These are phyloP conservation scores for Cettia cetti DNA, from an alignment of 2,113 vertebrate species.

Conservation along the genomic window DNA sequence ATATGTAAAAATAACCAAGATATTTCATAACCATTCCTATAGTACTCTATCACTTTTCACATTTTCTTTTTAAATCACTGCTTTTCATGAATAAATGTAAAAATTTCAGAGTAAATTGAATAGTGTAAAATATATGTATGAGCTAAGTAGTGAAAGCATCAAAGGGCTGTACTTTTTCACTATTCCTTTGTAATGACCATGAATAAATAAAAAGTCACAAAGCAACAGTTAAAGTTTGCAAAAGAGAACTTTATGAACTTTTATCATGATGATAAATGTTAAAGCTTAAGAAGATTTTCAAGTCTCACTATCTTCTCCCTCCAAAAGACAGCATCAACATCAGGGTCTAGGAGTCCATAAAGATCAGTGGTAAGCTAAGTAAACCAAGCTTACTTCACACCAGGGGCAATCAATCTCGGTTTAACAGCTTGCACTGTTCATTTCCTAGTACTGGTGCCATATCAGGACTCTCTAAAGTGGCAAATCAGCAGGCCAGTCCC, in stretches of 20 bases:
- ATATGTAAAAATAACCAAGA: not conserved
- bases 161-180: not conserved
- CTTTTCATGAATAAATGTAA: not conserved
- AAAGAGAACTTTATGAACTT: not conserved
- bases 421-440: not conserved
- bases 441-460: not conserved
- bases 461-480: not conserved
- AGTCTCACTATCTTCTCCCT: not conserved
- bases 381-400: not conserved
- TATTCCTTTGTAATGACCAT: not conserved
- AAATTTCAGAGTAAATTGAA: not conserved
- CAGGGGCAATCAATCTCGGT: not conserved
- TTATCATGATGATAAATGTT: not conserved
- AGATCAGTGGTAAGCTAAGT: not conserved
- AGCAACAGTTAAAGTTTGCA: not conserved
- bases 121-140: not conserved
- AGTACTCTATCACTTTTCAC: not conserved
- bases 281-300: not conserved
- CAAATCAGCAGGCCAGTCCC: not conserved
- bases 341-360: not conserved
- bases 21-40: not conserved
- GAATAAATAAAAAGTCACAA: not conserved
- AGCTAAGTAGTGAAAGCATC: not conserved
- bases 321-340: not conserved
- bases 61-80: not conserved